Base-by-base conservation (phyloP, 2,888 invertebrate species). In the Willowsia nigromaculata region DNA sequence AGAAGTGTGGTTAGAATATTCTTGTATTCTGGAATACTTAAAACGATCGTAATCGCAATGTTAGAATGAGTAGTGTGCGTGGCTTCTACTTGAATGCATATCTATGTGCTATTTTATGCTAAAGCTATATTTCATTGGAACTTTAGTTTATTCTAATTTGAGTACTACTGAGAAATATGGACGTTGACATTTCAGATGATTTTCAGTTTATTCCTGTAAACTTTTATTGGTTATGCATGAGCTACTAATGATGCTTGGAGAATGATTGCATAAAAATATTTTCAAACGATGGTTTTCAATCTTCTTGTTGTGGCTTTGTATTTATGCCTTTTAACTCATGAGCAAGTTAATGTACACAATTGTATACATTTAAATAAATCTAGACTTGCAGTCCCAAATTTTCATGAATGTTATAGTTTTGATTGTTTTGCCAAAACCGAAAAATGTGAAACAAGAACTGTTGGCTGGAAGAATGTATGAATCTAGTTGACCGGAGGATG, bases 401-500 rank as follows among this genome's bases (percentile, higher is more conserved):
- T n/a, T n/a, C n/a, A n/a, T n/a, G 25, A 62, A 62, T 33, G 33
- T 15, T 18, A 71, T 74, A 40, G 43, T 30, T 22, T n/a, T 76
- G 50, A 76, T 76, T 76, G 50, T 50, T 43, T 76, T 50, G 47
- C 47, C 76, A 47, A 76, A 76, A 76, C 50, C 27, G 0, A 9
- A 50, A 27, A 47, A 47, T 25, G 18, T 18, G 74, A 76, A 59
- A 80, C 80, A 80, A 59, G 56, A 25, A 30, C 56, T 33, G 50
- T 80, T 80, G 80, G 80, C 80, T 33, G 56, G 25, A 33, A 15
- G 37, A 33, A 80, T 37, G 56, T 47, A 59, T 59, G 33, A 47
- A 47, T 43, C 68, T 65, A 18, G 25, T 82, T 83, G 68, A 83
- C 65, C 25, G 37, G 68, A 40, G 83, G 83, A 80, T 80, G 56